These are phyloP conservation scores for Mnemiopsis leidyi DNA, from an alignment of 37 sponge, comb jelly and placozoan genomes.

Conservation along the genomic window DNA sequence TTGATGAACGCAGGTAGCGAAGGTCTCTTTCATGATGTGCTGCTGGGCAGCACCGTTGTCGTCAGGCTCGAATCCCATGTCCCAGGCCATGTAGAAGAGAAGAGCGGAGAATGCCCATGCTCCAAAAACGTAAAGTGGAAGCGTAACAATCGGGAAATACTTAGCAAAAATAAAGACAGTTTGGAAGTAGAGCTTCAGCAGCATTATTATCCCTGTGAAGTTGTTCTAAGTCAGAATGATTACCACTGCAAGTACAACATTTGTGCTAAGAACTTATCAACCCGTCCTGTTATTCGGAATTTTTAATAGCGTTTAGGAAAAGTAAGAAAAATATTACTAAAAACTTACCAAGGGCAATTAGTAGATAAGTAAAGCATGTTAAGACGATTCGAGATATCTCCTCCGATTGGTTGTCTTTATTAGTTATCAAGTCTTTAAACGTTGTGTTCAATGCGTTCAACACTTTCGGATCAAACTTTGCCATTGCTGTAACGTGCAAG, in stretches of 20 bases:
- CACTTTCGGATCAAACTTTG: not conserved
- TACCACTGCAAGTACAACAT: too few relatives aligned
- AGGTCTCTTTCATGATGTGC: not conserved
- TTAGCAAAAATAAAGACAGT: conserved; percentile 38
- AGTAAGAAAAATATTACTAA: too few relatives aligned
- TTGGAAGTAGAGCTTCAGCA: conserved; percentile 27
- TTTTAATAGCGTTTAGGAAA: too few relatives aligned
- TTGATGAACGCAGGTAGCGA: not conserved
- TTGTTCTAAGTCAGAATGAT: too few relatives aligned
- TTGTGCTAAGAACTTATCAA: too few relatives aligned
- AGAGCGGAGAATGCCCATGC: conserved; percentile 25
- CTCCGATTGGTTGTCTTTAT: not conserved
- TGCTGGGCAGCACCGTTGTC: not conserved
- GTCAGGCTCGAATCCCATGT: not conserved
- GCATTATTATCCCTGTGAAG: conserved; percentile 38
- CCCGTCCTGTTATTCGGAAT: too few relatives aligned
- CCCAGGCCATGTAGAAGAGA: conserved; percentile 57
- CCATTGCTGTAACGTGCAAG: not conserved
- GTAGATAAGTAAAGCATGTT: conserved; percentile 33
- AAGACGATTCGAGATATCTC: not conserved
- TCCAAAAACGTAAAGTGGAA: not conserved
- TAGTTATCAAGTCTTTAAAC: not conserved
- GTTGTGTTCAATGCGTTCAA: not conserved
- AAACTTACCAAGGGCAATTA: conserved; percentile 8
- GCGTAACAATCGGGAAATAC: conserved; percentile 45